These are phyloP conservation scores for Graphium colonna DNA, from an alignment of 2,888 invertebrate genomes.

Conservation along the genomic window DNA sequence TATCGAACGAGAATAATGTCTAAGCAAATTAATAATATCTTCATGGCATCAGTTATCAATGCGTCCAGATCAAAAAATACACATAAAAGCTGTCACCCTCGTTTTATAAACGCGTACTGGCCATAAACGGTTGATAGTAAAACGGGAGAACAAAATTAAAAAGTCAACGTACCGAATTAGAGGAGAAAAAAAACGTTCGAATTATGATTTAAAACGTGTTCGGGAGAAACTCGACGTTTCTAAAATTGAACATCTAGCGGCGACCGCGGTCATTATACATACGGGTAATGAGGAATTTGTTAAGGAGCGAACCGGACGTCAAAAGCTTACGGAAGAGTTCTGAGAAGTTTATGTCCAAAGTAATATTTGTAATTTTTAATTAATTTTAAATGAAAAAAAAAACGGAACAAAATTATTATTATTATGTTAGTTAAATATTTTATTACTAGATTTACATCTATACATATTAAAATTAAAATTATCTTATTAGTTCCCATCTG, in stretches of 20 bases:
- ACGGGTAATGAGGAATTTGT: slow-evolving; percentile 67
- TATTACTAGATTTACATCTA: no score
- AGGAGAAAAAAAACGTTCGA: slow-evolving; percentile 68
- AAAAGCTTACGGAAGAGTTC: not conserved
- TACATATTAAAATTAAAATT: no score
- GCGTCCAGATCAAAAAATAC: not conserved
- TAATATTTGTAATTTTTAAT: no score
- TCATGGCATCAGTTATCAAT: no score
- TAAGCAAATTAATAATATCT: no score
- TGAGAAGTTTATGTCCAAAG: no score
- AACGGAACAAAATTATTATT: no score
- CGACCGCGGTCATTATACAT: slow-evolving; percentile 65
- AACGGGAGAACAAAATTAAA: slow-evolving; percentile 43
- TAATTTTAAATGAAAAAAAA: no score
- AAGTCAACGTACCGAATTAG: slow-evolving; percentile 72
- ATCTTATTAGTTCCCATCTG: no score
- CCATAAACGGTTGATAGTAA: slow-evolving; percentile 15
- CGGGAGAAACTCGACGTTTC: slow-evolving; percentile 77
- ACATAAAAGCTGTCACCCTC: not conserved
- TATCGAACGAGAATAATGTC: no score
- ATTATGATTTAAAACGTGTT: slow-evolving; percentile 80
- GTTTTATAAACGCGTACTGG: not conserved
- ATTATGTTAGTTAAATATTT: no score
- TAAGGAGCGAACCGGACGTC: slow-evolving; percentile 51
- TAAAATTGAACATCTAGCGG: slow-evolving; percentile 74